Evolutionary conservation across 2,113 vertebrate species (phyloP).

Genomic region (Hippocampus comes): DNA sequence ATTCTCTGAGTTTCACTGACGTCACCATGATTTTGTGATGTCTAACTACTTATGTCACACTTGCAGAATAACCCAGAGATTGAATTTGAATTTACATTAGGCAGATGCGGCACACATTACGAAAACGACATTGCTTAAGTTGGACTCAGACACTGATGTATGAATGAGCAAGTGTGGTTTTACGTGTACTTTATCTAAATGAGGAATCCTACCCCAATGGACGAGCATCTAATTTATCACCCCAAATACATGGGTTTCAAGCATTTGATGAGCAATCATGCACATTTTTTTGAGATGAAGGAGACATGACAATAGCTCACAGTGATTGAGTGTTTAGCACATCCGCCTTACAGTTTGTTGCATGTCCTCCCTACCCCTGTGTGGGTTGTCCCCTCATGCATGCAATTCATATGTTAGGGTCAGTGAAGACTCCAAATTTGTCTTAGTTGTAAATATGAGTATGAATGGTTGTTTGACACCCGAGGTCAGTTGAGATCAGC

Average conservation of each 20-base stretch:
- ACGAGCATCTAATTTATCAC: not conserved
- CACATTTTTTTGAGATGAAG: not conserved
- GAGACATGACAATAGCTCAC: not conserved
- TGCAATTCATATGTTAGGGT: no score
- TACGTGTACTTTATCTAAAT: not conserved
- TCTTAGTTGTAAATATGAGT: not conserved
- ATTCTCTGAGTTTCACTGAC: slow-evolving; percentile 15
- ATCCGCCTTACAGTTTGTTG: not conserved
- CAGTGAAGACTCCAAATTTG: no score
- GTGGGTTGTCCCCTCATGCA: no score
- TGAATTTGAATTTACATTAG: slow-evolving; percentile 33
- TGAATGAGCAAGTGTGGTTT: slow-evolving; percentile 1
- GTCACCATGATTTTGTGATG: slow-evolving; percentile 38
- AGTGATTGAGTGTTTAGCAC: not conserved
- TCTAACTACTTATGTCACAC: slow-evolving; percentile 53
- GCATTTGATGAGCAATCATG: not conserved
- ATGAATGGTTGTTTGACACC: not conserved
- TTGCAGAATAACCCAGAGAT: slow-evolving; percentile 52
- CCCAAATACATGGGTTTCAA: not conserved
- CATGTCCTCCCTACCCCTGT: no score
- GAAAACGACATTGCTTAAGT: slow-evolving; percentile 32
- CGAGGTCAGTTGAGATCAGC: not conserved
- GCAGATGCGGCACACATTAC: slow-evolving; percentile 12
- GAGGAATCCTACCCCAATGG: no score
- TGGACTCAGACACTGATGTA: slow-evolving; percentile 12